These are phyloP conservation scores for Dendrocincla tyrannina DNA, from an alignment of 2,797 vertebrate species.

Conservation along the genomic window DNA sequence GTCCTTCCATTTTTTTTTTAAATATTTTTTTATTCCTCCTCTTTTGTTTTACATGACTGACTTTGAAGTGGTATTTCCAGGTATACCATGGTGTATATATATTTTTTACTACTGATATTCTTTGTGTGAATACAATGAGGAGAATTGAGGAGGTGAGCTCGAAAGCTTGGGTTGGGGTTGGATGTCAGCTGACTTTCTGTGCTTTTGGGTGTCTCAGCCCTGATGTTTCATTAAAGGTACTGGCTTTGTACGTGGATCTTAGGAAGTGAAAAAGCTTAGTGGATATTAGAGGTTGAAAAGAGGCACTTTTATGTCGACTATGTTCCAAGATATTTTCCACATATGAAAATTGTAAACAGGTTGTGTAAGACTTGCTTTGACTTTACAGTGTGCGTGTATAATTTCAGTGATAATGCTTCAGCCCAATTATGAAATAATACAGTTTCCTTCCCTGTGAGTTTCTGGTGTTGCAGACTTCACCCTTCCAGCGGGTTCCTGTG, in stretches of 20 bases:
- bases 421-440: neutral
- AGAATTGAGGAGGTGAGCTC: neutral
- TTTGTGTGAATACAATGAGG: neutral
- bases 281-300: neutral
- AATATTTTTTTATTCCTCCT: neutral
- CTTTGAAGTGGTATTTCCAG: neutral
- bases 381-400: neutral
- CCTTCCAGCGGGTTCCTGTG: neutral
- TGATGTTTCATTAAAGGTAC: neutral
- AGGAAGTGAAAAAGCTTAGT: neutral
- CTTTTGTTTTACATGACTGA: neutral
- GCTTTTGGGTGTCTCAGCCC: neutral
- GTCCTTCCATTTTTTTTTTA: neutral
- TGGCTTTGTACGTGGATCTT: neutral
- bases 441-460: neutral
- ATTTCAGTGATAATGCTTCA: neutral
- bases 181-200: neutral
- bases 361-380: constrained; percentile 25
- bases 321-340: neutral
- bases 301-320: neutral
- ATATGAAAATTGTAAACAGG: neutral
- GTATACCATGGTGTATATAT: rapidly evolving
- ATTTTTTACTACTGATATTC: neutral
- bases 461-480: neutral
- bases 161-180: neutral